Percentiles rank a stretch among this genome's conserved stretches.
Evolutionary conservation across 2,113 vertebrate genomes (phyloP).

Genomic region (Glaucomys volans): DNA sequence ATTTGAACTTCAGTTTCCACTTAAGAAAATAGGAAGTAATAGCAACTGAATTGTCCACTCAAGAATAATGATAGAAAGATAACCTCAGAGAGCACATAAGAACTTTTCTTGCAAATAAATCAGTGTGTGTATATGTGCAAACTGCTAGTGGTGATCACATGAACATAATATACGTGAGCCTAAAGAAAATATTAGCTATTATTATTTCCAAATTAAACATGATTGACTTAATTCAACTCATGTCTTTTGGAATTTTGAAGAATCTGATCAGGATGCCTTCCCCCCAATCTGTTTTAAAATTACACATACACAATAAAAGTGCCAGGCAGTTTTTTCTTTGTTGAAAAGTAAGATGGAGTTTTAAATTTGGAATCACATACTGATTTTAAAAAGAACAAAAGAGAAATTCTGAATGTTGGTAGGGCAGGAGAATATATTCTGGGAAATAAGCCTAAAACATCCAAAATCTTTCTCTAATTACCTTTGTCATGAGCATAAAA

Average conservation of each 20-base stretch:
- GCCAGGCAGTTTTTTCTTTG: not conserved
- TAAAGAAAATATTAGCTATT: not conserved
- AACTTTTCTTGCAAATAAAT: not conserved
- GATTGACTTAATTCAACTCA: not conserved
- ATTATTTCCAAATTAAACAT: not conserved
- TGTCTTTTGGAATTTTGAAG: not conserved
- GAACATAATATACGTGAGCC: not conserved
- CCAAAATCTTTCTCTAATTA: slow-evolving; percentile 25
- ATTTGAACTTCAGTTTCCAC: not conserved
- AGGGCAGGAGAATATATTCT: not conserved
- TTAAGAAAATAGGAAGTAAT: not conserved
- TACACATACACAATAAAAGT: not conserved
- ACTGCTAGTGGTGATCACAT: not conserved
- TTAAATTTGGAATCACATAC: not conserved
- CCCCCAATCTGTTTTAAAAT: slow-evolving; percentile 11
- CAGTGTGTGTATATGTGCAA: not conserved
- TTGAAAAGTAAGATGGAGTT: not conserved
- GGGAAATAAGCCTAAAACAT: not conserved
- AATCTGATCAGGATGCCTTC: not conserved
- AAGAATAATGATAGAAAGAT: not conserved
- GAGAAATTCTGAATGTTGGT: not conserved
- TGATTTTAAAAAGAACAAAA: not conserved
- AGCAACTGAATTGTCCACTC: not conserved
- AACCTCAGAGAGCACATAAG: not conserved
- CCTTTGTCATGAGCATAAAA: not conserved